A percentile compares a stretch with the other conserved stretches of the same genome.
Conservation (phyloP, 2,888 invertebrate genomes). For the Drosophila peninsularis region DNA sequence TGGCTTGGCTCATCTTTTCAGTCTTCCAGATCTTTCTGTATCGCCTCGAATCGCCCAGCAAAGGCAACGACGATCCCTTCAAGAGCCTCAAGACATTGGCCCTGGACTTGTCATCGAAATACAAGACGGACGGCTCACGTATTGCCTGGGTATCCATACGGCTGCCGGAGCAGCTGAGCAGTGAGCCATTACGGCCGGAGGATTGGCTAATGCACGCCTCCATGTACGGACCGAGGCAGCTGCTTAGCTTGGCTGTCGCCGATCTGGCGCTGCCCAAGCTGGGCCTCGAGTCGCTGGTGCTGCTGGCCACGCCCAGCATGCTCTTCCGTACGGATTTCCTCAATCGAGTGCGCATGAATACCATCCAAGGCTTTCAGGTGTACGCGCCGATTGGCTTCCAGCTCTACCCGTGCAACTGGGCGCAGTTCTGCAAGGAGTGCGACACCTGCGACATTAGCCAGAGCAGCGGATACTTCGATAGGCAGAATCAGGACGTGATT, state of each 20-base stretch:
- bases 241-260: conserved; percentile 86
- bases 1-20: neutral
- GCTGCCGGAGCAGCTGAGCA: conserved; percentile 85
- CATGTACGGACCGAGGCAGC: conserved; percentile 83
- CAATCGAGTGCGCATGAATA: conserved; percentile 97
- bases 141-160: conserved; percentile 90
- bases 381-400: conserved; percentile 96
- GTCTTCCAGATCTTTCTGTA: conserved; percentile 87
- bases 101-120: conserved; percentile 87
- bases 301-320: conserved; percentile 88
- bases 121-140: conserved; percentile 88
- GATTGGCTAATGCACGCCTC: conserved; percentile 82
- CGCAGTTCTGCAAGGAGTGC: conserved; percentile 86
- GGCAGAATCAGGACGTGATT: conserved; percentile 89
- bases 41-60: conserved; percentile 87
- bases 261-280: conserved; percentile 90
- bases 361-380: conserved; percentile 94
- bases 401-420: conserved; percentile 89
- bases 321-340: conserved; percentile 93
- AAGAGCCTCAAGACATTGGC: conserved; percentile 88
- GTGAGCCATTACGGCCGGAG: conserved; percentile 58
- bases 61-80: conserved; percentile 88
- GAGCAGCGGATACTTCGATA: conserved; percentile 92
- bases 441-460: conserved; percentile 89
- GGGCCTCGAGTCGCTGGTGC: conserved; percentile 89